Conservation (phyloP, 2,888 invertebrate genomes). For the Acronicta psi region DNA sequence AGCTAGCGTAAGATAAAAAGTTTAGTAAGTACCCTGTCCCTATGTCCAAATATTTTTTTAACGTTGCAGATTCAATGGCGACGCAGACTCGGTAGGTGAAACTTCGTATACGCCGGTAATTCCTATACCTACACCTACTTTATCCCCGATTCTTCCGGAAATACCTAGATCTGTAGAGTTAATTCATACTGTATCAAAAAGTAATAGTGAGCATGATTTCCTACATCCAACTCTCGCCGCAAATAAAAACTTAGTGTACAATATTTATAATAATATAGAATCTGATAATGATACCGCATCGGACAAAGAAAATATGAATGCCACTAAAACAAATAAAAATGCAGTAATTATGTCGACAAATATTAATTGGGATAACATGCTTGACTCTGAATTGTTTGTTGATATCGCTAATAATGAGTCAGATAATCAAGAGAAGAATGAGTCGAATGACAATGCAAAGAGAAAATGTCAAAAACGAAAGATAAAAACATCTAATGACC, state of each 20-base stretch:
- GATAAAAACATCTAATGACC: neutral
- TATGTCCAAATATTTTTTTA: neutral
- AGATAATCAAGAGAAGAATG: constrained; percentile 5
- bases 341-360: constrained; percentile 16
- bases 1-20: too few relatives aligned
- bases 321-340: neutral
- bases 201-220: constrained; percentile 5
- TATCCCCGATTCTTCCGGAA: neutral
- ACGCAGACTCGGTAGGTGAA: constrained; percentile 1
- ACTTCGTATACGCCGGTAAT: neutral
- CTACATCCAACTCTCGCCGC: constrained; percentile 10
- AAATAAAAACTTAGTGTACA: constrained; percentile 15
- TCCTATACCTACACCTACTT: neutral
- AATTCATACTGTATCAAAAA: constrained; percentile 10
- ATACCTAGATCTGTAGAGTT: constrained; percentile 19
- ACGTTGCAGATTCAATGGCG: constrained; percentile 31
- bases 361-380: constrained; percentile 74
- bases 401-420: constrained; percentile 27
- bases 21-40: too few relatives aligned
- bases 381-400: constrained; percentile 71
- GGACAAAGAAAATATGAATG: neutral
- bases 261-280: constrained; percentile 6
- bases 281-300: constrained; percentile 6
- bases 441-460: neutral
- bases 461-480: constrained; percentile 28